Percentiles rank a stretch among this genome's conserved stretches.
phyloP scores from a whole-genome alignment of 2,797 vertebrate species.

The Potorous gilbertii region DNA sequence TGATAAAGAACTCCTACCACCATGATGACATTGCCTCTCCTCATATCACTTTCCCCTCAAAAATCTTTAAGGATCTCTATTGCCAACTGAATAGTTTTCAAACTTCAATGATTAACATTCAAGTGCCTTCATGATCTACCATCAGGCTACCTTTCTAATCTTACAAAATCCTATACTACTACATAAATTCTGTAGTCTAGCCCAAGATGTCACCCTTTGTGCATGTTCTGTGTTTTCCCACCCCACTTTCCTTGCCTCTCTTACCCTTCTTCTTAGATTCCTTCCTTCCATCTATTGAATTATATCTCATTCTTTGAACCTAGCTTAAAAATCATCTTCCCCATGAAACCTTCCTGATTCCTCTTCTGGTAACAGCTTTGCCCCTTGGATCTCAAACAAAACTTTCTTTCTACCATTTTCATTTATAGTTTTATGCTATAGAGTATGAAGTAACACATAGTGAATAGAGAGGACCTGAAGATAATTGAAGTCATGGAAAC shows the following conservation, averaged over 20 bases:
- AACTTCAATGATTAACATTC: not conserved
- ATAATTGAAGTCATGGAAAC: not conserved
- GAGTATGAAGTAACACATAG: not conserved
- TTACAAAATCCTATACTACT: not conserved
- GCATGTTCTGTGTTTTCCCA: not conserved
- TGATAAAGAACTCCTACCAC: not conserved
- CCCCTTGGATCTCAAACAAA: not conserved
- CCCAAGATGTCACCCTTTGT: not conserved
- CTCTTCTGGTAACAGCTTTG: not conserved
- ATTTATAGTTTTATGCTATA: not conserved
- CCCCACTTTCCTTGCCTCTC: not conserved
- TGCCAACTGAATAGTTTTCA: not conserved
- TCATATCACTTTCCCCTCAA: not conserved
- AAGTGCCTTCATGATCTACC: not conserved
- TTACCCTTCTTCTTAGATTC: not conserved
- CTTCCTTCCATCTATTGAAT: not conserved
- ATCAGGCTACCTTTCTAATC: not conserved
- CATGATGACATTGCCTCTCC: not conserved
- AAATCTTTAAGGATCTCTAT: not conserved
- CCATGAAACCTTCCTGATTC: not conserved
- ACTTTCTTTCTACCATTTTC: not conserved
- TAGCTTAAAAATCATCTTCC: not conserved
- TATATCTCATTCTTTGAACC: not conserved
- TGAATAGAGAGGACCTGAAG: not conserved
- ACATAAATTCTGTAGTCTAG: not conserved